These are phyloP conservation scores for Drosophila parthenogenetica DNA, from an alignment of 2,888 invertebrate species.

Conservation along the genomic window DNA sequence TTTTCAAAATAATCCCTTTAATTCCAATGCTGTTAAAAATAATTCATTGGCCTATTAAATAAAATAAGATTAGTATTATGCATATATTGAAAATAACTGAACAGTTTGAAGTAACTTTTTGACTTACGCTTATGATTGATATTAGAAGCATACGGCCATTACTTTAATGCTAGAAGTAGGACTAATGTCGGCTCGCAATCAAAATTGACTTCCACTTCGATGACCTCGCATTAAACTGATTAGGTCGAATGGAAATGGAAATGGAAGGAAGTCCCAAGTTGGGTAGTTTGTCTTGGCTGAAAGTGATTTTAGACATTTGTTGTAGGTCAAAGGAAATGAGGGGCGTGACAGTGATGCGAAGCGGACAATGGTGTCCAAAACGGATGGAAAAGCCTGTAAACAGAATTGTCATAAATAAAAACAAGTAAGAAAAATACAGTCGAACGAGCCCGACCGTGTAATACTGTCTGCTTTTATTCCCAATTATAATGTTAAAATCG, in stretches of 20 bases:
- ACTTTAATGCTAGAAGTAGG: not conserved
- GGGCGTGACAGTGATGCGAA: not conserved
- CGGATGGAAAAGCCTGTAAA: conserved; percentile 39
- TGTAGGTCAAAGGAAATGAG: not conserved
- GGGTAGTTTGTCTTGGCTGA: conserved; percentile 37
- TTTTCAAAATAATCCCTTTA: no score
- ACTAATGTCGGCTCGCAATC: conserved; percentile 41
- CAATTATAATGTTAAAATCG: no score
- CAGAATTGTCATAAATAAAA: conserved; percentile 62
- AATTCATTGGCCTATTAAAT: no score
- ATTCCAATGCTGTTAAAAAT: no score
- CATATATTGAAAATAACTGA: no score
- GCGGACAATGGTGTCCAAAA: not conserved
- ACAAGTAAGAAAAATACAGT: no score
- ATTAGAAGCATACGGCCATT: not conserved
- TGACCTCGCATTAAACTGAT: conserved; percentile 54
- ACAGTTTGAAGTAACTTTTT: not conserved
- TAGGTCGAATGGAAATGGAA: conserved; percentile 33
- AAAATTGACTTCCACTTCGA: conserved; percentile 57
- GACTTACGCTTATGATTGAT: not conserved
- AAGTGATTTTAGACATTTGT: conserved; percentile 52
- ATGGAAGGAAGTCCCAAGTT: conserved; percentile 51
- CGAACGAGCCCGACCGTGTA: no score
- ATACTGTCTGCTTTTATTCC: no score
- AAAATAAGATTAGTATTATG: no score